These are phyloP conservation scores for Phoeniculus purpureus DNA, from an alignment of 2,797 vertebrate genomes.

Conservation along the genomic window DNA sequence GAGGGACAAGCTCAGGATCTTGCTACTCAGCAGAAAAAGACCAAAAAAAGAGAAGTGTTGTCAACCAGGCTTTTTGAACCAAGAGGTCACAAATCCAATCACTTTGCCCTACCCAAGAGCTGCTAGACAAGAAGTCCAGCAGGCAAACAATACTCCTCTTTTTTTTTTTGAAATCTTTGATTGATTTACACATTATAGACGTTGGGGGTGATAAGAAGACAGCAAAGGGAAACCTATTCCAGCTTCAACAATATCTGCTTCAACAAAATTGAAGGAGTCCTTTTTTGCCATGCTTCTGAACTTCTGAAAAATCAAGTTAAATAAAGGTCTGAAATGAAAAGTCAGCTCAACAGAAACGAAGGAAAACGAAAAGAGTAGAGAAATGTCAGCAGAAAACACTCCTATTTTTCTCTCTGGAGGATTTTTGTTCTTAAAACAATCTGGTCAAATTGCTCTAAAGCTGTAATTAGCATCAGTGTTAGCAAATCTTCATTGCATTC, in stretches of 20 bases:
- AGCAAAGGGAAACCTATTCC: conserved; percentile 56
- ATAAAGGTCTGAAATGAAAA: conserved; percentile 65
- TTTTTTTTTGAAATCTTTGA: background rate
- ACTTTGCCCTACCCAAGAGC: conserved; percentile 3
- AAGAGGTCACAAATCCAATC: conserved; percentile 48
- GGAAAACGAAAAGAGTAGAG: background rate
- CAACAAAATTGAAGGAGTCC: conserved; percentile 50
- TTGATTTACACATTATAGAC: conserved; percentile 62
- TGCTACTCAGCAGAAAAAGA: background rate
- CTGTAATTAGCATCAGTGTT: background rate
- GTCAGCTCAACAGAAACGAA: conserved; percentile 37
- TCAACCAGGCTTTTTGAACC: background rate
- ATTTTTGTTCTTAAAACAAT: conserved; percentile 33
- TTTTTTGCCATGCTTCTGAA: conserved; percentile 9
- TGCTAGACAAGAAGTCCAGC: background rate
- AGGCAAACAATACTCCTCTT: conserved; percentile 11
- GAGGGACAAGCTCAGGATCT: background rate
- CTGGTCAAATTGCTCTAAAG: conserved; percentile 31
- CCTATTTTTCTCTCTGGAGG: background rate
- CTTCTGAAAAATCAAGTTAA: conserved; percentile 53
- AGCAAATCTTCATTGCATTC: conserved; percentile 19
- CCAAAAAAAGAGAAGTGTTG: background rate
- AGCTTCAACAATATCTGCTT: conserved; percentile 33
- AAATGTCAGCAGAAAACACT: conserved; percentile 41
- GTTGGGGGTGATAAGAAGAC: conserved; percentile 19